A percentile compares a stretch with the other conserved stretches of the same genome.
phyloP scores from a whole-genome alignment of 2,113 vertebrate species.

The Oceanodroma tethys region DNA sequence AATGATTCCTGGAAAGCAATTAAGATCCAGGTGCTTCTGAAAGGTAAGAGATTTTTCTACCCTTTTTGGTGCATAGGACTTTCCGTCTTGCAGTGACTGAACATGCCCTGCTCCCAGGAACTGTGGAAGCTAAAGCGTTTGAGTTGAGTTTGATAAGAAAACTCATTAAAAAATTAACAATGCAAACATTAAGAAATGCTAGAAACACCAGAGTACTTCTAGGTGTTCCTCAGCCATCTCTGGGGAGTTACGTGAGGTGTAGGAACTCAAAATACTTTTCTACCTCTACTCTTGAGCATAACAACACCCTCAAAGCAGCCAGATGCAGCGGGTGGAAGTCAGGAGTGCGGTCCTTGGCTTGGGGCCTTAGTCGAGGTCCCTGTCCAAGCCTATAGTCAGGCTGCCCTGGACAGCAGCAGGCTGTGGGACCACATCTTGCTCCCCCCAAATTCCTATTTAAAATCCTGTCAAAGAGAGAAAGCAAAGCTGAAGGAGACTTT shows the following conservation, averaged over 20 bases:
- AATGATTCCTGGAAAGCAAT: not conserved
- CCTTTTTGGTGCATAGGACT: not conserved
- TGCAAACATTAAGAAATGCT: not conserved
- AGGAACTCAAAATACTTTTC: not conserved
- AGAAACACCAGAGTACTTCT: not conserved
- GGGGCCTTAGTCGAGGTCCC: fast-evolving
- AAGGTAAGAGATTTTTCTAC: not conserved
- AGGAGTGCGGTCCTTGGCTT: not conserved
- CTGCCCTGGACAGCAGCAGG: not conserved
- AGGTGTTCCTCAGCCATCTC: not conserved
- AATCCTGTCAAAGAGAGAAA: not conserved
- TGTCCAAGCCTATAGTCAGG: not conserved
- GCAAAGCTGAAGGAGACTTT: not conserved
- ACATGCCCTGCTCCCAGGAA: not conserved
- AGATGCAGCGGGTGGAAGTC: not conserved
- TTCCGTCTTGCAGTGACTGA: not conserved
- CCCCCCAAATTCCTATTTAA: not conserved
- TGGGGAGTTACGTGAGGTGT: not conserved
- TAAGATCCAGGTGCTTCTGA: not conserved
- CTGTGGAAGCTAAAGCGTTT: not conserved
- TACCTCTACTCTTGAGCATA: not conserved
- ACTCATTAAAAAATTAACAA: not conserved
- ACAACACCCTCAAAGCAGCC: not conserved
- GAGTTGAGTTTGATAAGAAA: not conserved
- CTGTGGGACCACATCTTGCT: not conserved